Evolutionary conservation across 2,797 vertebrate species (phyloP).

Genomic region (Sebastes aleutianus): DNA sequence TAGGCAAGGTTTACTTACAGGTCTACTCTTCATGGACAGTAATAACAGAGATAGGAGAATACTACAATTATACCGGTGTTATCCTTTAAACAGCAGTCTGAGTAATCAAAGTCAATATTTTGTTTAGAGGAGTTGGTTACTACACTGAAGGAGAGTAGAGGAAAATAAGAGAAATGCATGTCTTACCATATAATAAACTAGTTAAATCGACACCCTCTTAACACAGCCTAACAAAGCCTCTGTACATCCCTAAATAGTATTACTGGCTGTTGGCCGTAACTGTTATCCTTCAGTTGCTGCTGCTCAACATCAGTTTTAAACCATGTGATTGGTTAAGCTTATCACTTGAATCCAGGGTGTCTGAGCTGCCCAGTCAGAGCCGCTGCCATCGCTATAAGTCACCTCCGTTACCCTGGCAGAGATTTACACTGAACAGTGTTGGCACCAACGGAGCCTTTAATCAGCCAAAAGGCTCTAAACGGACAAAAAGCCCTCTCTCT

Average conservation of each 20-base stretch:
- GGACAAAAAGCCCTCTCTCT: constrained; percentile 8
- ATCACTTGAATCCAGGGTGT: constrained; percentile 31
- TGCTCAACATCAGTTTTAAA: constrained; percentile 12
- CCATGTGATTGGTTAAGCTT: constrained; percentile 37
- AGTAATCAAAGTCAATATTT: not conserved
- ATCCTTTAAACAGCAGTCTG: constrained; percentile 15
- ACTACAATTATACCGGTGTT: not conserved
- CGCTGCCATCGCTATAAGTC: constrained; percentile 13
- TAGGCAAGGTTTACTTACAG: not conserved
- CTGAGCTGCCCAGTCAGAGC: constrained; percentile 21
- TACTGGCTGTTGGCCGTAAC: not conserved
- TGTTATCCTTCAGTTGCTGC: not conserved
- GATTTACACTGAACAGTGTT: constrained; percentile 44
- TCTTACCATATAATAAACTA: not conserved
- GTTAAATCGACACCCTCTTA: not conserved
- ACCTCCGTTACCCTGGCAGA: constrained; percentile 32
- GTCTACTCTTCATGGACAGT: not conserved
- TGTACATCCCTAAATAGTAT: not conserved
- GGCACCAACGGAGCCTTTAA: constrained; percentile 39
- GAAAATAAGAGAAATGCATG: not conserved
- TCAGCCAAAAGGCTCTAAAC: constrained; percentile 44
- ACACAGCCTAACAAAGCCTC: not conserved
- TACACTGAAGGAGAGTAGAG: not conserved
- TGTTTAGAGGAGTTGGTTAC: not conserved
- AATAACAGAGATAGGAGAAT: constrained; percentile 8